phyloP scores from a whole-genome alignment of 2,888 invertebrate genomes.

The Thera obeliscata region DNA sequence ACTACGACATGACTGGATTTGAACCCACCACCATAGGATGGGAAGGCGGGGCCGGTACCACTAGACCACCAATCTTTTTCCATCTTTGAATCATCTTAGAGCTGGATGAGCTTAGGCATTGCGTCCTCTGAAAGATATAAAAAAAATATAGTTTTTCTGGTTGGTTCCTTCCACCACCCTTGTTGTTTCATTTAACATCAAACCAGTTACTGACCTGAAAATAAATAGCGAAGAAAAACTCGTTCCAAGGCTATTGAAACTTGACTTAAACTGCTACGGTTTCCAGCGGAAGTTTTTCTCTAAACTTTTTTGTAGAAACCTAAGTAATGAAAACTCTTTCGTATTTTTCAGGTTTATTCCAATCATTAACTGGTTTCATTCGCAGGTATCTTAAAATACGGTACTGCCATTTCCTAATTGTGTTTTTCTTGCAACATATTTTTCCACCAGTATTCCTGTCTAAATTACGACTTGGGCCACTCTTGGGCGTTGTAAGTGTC shows the following conservation, averaged over 20 bases:
- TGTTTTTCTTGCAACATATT: conserved; percentile 18
- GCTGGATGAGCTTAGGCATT: too few species aligned
- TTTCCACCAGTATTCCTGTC: conserved; percentile 9
- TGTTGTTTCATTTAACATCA: background rate
- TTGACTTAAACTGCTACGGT: background rate
- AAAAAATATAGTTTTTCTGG: too few species aligned
- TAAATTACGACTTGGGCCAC: conserved; percentile 16
- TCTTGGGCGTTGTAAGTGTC: conserved; percentile 13
- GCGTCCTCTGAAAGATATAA: too few species aligned
- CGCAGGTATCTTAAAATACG: conserved; percentile 1
- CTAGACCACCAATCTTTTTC: too few species aligned
- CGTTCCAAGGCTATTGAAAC: background rate
- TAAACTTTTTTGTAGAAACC: background rate
- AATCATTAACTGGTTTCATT: conserved; percentile 1
- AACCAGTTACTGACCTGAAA: background rate
- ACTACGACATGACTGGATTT: too few species aligned
- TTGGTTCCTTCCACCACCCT: too few species aligned
- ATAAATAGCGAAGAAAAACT: background rate
- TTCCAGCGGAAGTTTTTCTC: background rate
- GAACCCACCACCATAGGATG: too few species aligned
- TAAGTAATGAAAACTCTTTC: background rate
- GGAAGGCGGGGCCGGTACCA: too few species aligned
- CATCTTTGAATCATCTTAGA: too few species aligned
- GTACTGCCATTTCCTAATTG: conserved; percentile 5
- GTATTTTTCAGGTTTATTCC: too few species aligned